Evolutionary conservation across 2,113 vertebrate genomes (phyloP), one percentile per base, ranked within the genome.

Genomic region (Chaetops frenatus): DNA sequence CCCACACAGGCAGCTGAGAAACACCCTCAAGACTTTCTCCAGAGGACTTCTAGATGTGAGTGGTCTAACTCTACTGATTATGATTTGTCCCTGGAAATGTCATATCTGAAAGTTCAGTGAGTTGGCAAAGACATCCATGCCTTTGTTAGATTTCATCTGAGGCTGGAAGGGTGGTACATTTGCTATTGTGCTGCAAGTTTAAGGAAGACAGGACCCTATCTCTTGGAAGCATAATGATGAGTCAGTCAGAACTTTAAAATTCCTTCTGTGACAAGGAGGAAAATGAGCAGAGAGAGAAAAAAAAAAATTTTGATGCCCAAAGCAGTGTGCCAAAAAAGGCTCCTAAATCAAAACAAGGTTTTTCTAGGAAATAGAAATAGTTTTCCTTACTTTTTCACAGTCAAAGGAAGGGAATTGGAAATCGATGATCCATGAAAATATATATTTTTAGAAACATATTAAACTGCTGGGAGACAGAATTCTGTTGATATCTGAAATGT

Each of bases 41-140:
- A 80, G 82, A 85, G 65, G 79, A 58, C 18, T 24, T 58, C 28
- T 81, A 48, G 57, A 53, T 8, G 11, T 53, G 81, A 96, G 60
- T 67, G 77, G 23, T 95, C 50, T 64, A 83, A 79, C 54, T 65
- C 42, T 62, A 40, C 47, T 67, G 57, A 40, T 94, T 88, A 48
- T 81, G 29, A 95, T 88, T 94, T 7, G 4, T 95, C 82, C 70
- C 56, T 35, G 33, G 70, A 96, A 96, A 94, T 93, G 87, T 95
- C 95, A 94, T 60, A 38, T 91, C 81, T 87, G 79, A 96, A 96
- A 93, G 86, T 89, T 96, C 95, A 90, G n/a, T 50, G 82, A 73
- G 14, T 81, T 94, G 61, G 74, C 81, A 82, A 92, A 86, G 45
- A 47, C 25, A 76, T 87, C 36, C 40, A 18, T 25, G 22, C 57